Conservation (phyloP, 2,797 vertebrate genomes). For the Anguilla anguilla region DNA sequence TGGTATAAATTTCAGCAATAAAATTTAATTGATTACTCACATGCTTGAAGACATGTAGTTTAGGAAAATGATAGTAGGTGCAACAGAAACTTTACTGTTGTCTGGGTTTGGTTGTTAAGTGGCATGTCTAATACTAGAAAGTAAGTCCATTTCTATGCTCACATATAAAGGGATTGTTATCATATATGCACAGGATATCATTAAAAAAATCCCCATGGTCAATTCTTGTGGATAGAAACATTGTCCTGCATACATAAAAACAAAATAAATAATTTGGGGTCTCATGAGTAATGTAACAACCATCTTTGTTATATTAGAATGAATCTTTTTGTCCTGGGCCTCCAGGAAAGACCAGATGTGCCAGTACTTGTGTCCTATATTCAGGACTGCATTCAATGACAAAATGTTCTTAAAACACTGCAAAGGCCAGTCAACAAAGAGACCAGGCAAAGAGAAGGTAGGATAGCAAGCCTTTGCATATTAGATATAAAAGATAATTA, state of each 20-base stretch:
- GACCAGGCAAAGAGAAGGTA: neutral
- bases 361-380: neutral
- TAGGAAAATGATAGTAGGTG: neutral
- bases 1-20: neutral
- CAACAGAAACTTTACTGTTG: neutral
- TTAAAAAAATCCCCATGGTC: neutral
- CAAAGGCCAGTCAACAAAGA: neutral
- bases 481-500: conserved; percentile 1
- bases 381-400: too few species aligned
- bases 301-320: neutral
- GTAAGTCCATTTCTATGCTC: neutral
- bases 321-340: neutral
- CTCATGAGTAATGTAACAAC: neutral
- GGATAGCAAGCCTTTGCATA: neutral
- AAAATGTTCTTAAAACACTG: neutral
- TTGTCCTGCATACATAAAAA: neutral
- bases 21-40: neutral
- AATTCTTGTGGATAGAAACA: neutral
- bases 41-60: neutral
- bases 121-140: neutral
- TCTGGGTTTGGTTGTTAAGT: neutral
- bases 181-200: neutral
- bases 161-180: neutral
- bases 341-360: neutral
- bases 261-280: neutral